phyloP scores from a whole-genome alignment of 2,113 vertebrate species.

The Benitochromis conjunctus region DNA sequence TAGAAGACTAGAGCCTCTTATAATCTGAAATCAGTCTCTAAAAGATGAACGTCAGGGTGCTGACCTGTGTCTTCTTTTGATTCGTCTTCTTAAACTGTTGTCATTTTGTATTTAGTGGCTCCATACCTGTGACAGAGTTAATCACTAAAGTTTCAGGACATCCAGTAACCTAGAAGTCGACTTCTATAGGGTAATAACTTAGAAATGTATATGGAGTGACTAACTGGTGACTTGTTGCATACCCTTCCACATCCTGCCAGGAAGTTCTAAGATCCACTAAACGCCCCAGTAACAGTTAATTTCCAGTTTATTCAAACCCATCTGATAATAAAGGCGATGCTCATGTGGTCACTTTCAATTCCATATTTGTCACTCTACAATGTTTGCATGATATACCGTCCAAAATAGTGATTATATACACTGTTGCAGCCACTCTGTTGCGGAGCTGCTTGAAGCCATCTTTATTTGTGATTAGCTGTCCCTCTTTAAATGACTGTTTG shows the following conservation, averaged over 20 bases:
- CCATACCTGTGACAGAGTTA: not conserved
- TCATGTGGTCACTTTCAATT: too few species aligned
- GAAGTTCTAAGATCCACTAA: too few species aligned
- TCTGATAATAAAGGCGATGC: too few species aligned
- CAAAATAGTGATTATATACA: too few species aligned
- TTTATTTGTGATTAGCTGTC: rapidly evolving
- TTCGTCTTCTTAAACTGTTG: not conserved
- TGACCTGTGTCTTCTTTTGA: not conserved
- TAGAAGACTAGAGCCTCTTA: not conserved
- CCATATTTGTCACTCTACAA: too few species aligned
- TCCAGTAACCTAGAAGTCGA: not conserved
- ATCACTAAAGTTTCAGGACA: not conserved
- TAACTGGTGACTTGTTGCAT: not conserved
- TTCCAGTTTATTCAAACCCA: too few species aligned
- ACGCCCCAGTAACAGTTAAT: too few species aligned
- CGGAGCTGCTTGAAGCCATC: not conserved
- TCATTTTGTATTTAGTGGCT: not conserved
- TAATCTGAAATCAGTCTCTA: not conserved
- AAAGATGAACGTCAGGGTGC: not conserved
- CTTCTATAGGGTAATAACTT: not conserved
- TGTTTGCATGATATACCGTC: too few species aligned
- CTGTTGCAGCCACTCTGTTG: too few species aligned
- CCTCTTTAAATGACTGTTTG: not conserved
- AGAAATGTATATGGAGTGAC: not conserved
- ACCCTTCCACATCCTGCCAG: not conserved